These are phyloP conservation scores for Leptocoma aspasia DNA, from an alignment of 2,113 vertebrate genomes.

Conservation along the genomic window DNA sequence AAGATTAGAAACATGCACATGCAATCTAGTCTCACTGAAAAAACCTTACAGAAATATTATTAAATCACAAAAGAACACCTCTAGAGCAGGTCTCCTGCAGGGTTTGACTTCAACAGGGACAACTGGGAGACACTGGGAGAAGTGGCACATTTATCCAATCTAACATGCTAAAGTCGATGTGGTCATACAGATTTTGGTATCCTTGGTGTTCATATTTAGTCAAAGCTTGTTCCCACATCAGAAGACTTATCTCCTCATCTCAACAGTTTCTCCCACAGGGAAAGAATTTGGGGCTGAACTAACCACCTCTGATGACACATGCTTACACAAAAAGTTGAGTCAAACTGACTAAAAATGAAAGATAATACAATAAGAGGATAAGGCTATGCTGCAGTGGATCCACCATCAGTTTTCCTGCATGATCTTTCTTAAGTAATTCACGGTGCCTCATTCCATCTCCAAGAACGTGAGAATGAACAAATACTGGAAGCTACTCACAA, in stretches of 20 bases:
- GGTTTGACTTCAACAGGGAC: background rate
- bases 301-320: background rate
- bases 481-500: background rate
- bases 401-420: background rate
- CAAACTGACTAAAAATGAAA: background rate
- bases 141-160: background rate
- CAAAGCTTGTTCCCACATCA: background rate
- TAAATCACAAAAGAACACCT: background rate
- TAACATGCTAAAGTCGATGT: rapidly evolving
- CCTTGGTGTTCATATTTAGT: background rate
- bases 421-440: background rate
- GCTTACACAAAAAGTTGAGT: background rate
- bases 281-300: background rate
- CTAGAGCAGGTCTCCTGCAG: background rate
- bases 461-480: background rate
- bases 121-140: background rate
- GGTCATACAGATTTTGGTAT: background rate
- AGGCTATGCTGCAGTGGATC: background rate
- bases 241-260: background rate
- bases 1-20: background rate
- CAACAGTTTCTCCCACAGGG: background rate
- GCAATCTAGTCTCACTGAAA: background rate
- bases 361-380: background rate
- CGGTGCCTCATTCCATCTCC: background rate
- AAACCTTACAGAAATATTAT: background rate